Evolutionary conservation across 2,888 invertebrate species (phyloP).

Genomic region (Incurvaria masculella): DNA sequence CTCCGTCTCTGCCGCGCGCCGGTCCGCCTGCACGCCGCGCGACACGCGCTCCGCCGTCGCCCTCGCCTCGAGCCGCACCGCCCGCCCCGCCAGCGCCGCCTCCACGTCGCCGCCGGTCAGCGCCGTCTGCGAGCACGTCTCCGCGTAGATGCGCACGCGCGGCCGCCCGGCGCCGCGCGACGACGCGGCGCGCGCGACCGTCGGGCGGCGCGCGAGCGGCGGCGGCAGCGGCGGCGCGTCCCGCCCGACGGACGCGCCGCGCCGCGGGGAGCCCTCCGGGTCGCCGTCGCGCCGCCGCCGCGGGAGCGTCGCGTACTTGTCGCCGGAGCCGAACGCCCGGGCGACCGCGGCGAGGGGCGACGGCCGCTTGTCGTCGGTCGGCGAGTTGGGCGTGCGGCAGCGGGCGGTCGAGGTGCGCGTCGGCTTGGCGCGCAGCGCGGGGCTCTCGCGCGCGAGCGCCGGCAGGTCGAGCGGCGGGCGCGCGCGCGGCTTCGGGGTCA

Average conservation of each 20-base stretch:
- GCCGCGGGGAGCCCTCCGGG: slow-evolving; percentile 52
- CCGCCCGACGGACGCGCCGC: slow-evolving; percentile 25
- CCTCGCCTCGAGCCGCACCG: slow-evolving; percentile 18
- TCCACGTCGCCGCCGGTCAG: slow-evolving; percentile 70
- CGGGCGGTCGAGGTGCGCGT: slow-evolving; percentile 57
- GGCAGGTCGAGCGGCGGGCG: slow-evolving; percentile 53
- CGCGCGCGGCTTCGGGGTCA: slow-evolving; percentile 47
- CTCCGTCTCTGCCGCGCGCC: slow-evolving; percentile 62
- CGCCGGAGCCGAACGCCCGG: slow-evolving; percentile 47
- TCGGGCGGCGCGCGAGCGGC: slow-evolving; percentile 34
- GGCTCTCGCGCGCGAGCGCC: slow-evolving; percentile 47
- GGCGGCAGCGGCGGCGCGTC: slow-evolving; percentile 22
- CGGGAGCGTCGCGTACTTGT: slow-evolving; percentile 77
- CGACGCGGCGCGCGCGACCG: slow-evolving; percentile 38
- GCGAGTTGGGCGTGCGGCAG: slow-evolving; percentile 59
- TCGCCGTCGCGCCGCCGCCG: slow-evolving; percentile 67
- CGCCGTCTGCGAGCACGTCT: slow-evolving; percentile 74
- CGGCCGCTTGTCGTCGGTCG: slow-evolving; percentile 69
- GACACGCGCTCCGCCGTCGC: slow-evolving; percentile 42
- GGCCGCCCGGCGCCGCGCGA: slow-evolving; percentile 39
- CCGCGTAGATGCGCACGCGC: slow-evolving; percentile 72
- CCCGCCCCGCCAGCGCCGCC: slow-evolving; percentile 64
- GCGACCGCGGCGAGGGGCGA: slow-evolving; percentile 36
- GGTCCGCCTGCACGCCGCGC: slow-evolving; percentile 64
- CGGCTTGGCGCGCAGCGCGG: slow-evolving; percentile 43